Evolutionary conservation across 2,113 vertebrate genomes (phyloP), one percentile per base, ranked within the genome.

Genomic region (Microcebus tavaratra): DNA sequence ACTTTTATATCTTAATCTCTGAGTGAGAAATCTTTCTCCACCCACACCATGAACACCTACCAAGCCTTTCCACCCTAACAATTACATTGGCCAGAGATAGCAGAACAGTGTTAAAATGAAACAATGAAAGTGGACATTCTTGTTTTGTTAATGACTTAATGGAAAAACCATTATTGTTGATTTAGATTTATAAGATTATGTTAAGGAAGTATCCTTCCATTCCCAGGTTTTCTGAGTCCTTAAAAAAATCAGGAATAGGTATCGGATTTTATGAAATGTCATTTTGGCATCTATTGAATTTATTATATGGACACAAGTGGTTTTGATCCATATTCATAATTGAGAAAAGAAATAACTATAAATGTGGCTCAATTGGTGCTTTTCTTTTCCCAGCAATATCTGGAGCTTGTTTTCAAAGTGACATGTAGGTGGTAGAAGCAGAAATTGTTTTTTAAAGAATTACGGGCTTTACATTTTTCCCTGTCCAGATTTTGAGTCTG

Each of bases 401-500:
- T 96, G 91, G 92, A 97, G n/a, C 59, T 95, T 97, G 8, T 96
- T 98, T 98, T 97, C 50, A 94, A 97, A 97, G 48, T 65, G 82
- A 20, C 88, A 82, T 95, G 55, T 96, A 65, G 72, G 75, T 79
- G 91, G 50, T 75, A 90, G 95, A 79, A 84, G 95, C 83, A 97
- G 95, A 96, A 83, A 14, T 25, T 14, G 7, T 10, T 31, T 82
- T 76, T 23, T 12, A 0, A 48, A 91, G 91, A 84, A 96, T 91
- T 87, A 94, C 68, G 81, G 67, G 21, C 34, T 79, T 94, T 92
- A 73, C 39, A 48, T 86, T 88, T 78, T 48, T 83, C 73, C 63
- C 72, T 73, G 75, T 78, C 92, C 72, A 97, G 80, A 55, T 94
- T 97, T 98, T 97, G 88, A 95, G 0, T 91, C 55, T n/a, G 45